Evolutionary conservation across 2,888 invertebrate species (phyloP).

Genomic region (Lithophane semibrunnea): DNA sequence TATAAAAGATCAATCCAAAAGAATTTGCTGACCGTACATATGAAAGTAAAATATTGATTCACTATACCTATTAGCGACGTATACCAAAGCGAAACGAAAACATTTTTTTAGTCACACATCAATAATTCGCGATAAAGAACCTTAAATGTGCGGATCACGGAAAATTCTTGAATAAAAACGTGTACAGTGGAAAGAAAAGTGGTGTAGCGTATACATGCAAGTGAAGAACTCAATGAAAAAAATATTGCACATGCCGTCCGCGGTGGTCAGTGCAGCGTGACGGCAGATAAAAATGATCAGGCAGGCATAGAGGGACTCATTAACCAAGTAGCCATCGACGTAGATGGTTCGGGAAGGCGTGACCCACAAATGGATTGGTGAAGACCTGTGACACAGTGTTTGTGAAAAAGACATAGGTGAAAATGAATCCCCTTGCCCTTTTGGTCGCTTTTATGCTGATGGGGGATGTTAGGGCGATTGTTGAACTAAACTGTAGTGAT

Average conservation of each 20-base stretch:
- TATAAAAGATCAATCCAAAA: background rate
- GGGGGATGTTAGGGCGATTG: conserved; percentile 79
- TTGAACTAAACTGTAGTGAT: conserved; percentile 90
- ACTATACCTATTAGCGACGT: conserved; percentile 77
- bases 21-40: conserved; percentile 75
- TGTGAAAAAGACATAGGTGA: conserved; percentile 81
- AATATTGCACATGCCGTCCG: conserved; percentile 79
- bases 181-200: conserved; percentile 82
- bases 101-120: conserved; percentile 72
- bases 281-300: conserved; percentile 88
- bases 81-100: conserved; percentile 69
- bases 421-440: conserved; percentile 85
- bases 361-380: conserved; percentile 89
- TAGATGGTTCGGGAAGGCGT: conserved; percentile 81
- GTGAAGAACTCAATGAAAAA: conserved; percentile 78
- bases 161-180: conserved; percentile 75
- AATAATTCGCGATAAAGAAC: conserved; percentile 75
- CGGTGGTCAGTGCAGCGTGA: conserved; percentile 84
- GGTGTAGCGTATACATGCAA: conserved; percentile 75
- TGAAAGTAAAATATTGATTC: conserved; percentile 88
- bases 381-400: conserved; percentile 72
- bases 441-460: conserved; percentile 81
- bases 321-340: conserved; percentile 85
- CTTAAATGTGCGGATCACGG: conserved; percentile 75
- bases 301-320: conserved; percentile 82